Conservation (phyloP, 1,140 invertebrate species). For the Heterodera carotae region DNA sequence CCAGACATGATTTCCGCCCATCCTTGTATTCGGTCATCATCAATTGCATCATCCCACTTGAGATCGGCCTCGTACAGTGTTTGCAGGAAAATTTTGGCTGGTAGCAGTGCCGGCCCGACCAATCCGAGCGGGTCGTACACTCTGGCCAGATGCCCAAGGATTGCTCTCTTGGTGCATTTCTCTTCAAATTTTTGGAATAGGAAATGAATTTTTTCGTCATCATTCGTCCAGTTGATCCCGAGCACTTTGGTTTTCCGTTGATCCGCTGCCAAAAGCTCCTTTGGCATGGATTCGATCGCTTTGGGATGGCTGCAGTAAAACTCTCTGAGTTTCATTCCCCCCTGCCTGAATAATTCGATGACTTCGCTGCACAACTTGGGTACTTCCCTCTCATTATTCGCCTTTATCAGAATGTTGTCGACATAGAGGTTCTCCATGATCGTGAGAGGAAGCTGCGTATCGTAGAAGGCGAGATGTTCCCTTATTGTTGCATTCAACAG, state of each 20-base stretch:
- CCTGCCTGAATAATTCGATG: constrained; percentile 32
- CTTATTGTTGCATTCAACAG: constrained; percentile 34
- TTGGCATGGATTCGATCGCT: neutral
- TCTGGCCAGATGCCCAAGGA: neutral
- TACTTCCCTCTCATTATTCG: constrained; percentile 1
- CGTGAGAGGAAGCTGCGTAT: constrained; percentile 22
- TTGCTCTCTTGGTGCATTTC: neutral
- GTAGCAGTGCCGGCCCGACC: neutral
- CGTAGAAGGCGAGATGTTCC: constrained; percentile 33
- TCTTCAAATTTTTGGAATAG: constrained; percentile 1
- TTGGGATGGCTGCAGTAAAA: constrained; percentile 18
- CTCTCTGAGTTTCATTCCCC: constrained; percentile 43
- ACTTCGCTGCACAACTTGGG: neutral
- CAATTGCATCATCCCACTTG: constrained; percentile 24
- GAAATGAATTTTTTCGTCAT: neutral
- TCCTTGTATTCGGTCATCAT: neutral
- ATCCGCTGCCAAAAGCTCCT: neutral
- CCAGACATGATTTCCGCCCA: neutral
- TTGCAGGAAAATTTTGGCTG: constrained; percentile 11
- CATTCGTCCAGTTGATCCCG: neutral
- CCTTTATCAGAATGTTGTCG: constrained; percentile 34
- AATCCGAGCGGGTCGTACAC: constrained; percentile 12
- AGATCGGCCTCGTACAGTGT: constrained; percentile 4
- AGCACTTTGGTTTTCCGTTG: constrained; percentile 2
- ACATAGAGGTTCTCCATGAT: constrained; percentile 36